phyloP scores from a whole-genome alignment of 2,113 vertebrate species.

The Erythrolamprus reginae region DNA sequence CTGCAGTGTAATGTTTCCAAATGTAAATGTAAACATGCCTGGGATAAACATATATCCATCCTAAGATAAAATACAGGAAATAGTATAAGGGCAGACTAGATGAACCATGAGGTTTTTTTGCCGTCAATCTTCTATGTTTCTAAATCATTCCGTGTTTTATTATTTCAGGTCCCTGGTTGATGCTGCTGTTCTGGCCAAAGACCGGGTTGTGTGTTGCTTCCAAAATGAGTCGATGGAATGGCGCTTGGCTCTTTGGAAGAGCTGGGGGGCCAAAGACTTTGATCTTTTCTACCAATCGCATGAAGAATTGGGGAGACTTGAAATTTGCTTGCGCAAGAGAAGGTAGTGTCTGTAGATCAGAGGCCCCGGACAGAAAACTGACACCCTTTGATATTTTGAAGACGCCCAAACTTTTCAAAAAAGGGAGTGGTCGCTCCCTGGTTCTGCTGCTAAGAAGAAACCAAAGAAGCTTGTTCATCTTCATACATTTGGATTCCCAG shows the following conservation, averaged over 20 bases:
- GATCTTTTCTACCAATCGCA: constrained; percentile 90
- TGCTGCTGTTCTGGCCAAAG: constrained; percentile 80
- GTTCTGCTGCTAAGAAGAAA: constrained; percentile 55
- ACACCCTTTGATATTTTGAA: constrained; percentile 28
- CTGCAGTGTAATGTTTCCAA: too few relatives aligned
- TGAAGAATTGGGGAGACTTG: constrained; percentile 84
- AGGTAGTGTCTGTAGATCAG: constrained; percentile 71
- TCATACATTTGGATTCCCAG: not conserved
- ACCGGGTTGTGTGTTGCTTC: constrained; percentile 89
- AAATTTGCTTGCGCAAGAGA: constrained; percentile 81
- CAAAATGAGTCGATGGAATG: constrained; percentile 74
- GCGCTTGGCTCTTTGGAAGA: constrained; percentile 91
- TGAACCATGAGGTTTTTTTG: too few relatives aligned
- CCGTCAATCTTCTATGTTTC: too few relatives aligned
- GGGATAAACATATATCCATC: too few relatives aligned
- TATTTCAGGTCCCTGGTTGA: constrained; percentile 76
- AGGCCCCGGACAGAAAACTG: not conserved
- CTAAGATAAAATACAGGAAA: too few relatives aligned
- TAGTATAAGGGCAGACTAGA: too few relatives aligned
- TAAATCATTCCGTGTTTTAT: constrained; percentile 6
- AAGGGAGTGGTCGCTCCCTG: not conserved
- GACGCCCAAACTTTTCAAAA: not conserved
- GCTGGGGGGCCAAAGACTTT: constrained; percentile 86
- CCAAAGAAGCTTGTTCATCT: not conserved
- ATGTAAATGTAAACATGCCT: too few relatives aligned